Evolutionary conservation across 2,113 vertebrate genomes (phyloP).

Genomic region (Actenoides hombroni): DNA sequence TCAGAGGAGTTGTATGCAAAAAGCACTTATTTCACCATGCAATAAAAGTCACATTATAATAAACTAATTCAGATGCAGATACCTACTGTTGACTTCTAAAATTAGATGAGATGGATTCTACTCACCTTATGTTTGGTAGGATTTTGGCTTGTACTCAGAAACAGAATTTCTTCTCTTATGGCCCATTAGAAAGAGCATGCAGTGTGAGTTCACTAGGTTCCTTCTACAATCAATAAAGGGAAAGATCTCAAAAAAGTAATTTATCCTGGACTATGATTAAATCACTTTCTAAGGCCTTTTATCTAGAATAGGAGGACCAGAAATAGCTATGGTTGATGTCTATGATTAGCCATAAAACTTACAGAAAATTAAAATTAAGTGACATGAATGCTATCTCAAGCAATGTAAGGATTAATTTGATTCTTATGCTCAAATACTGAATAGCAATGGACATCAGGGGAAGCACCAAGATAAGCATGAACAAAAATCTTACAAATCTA

Average conservation of each 20-base stretch:
- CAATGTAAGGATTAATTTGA: neutral
- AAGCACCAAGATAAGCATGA: neutral
- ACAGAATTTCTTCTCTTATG: neutral
- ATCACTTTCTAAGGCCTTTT: neutral
- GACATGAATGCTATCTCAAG: neutral
- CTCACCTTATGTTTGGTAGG: neutral
- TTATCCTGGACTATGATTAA: neutral
- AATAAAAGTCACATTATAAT: neutral
- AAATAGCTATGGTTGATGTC: neutral
- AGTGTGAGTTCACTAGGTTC: neutral
- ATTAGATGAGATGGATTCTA: neutral
- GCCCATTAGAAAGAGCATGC: neutral
- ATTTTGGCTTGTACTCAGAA: neutral
- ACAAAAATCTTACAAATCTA: neutral
- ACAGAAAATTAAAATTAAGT: neutral
- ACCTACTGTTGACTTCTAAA: neutral
- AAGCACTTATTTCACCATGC: neutral
- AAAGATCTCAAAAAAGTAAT: neutral
- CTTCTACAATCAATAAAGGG: neutral
- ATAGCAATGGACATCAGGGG: neutral
- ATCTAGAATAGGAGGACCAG: neutral
- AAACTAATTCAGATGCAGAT: neutral
- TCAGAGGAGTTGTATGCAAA: neutral
- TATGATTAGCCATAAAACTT: neutral
- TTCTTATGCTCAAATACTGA: neutral